Conservation (phyloP, 2,888 invertebrate genomes). For the Aporophyla nigra region DNA sequence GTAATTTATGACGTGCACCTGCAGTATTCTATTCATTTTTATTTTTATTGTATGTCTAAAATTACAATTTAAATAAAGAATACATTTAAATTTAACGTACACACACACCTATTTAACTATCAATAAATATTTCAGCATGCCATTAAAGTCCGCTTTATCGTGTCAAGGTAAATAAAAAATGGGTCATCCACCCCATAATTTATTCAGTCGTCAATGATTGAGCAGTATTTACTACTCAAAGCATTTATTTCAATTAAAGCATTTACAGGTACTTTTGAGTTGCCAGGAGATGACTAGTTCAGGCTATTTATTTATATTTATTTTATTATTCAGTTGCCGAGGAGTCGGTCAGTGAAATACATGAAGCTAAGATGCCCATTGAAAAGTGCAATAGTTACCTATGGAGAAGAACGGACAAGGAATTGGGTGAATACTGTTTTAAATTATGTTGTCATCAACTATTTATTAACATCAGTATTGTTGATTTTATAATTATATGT, state of each 20-base stretch:
- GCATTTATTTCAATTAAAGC: neutral
- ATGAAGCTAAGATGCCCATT: neutral
- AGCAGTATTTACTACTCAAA: neutral
- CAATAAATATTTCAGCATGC: slow-evolving; percentile 20
- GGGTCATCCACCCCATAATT: slow-evolving; percentile 1
- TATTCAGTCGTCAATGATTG: neutral
- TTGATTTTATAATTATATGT: no score
- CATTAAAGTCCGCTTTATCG: slow-evolving; percentile 6
- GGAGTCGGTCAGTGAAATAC: neutral
- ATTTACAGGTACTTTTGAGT: neutral
- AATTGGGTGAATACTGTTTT: no score
- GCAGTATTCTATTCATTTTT: no score
- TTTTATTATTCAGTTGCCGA: no score
- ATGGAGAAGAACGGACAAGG: no score
- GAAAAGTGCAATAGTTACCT: neutral
- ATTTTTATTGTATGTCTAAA: neutral
- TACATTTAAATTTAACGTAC: neutral
- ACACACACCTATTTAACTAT: neutral
- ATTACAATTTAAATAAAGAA: neutral
- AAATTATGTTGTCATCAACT: no score
- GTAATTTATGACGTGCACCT: no score
- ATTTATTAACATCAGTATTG: no score
- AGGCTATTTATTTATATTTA: no score
- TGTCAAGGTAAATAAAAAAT: slow-evolving; percentile 15
- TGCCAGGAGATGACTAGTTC: no score